Evolutionary conservation across 2,797 vertebrate genomes (phyloP), one percentile per base, ranked within the genome.

Genomic region (Novumbra hubbsi): DNA sequence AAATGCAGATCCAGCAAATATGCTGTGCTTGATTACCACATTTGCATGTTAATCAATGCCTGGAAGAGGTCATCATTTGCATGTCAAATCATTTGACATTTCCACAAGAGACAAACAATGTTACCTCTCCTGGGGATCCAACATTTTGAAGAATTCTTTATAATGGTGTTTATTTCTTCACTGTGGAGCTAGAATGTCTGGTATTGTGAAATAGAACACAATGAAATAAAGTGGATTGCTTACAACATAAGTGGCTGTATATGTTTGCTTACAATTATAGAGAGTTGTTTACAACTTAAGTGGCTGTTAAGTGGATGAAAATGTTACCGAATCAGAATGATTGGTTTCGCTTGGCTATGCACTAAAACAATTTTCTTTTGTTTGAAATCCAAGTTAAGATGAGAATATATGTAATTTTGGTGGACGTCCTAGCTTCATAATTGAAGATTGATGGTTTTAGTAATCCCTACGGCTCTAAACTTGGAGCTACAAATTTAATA

Each of bases 51-150:
- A 84, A 86, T 83, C 77, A 78, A 57, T 15, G 76, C 34, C 69
- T 82, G 73, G 80, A 76, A 81, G 81, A 87, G 85, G 81, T 79
- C 85, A 83, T 73, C 76, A 83, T 83, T 80, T 85, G 81, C 80
- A 83, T 85, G 84, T 78, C 78, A 85, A 82, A 82, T 85, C 75
- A 79, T 77, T 81, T 83, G 81, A 81, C 78, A 85, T 85, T 85
- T 85, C 64, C 57, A 57, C 74, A 69, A 70, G 68, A 82, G 76
- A 76, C 72, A 78, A 78, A 80, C 80, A 76, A 70, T 71, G 73
- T 73, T 83, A 41, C 60, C 73, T 17, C 80, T 77, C 81, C 81
- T 82, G 73, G 27, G 74, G 55, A 73, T 78, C 73, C 76, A 72
- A 74, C 78, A 60, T 60, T 60, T 12, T 11, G 3, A 60, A 24